phyloP scores from a whole-genome alignment of 1,140 invertebrate species.

The Drosophila nigrodunni region DNA sequence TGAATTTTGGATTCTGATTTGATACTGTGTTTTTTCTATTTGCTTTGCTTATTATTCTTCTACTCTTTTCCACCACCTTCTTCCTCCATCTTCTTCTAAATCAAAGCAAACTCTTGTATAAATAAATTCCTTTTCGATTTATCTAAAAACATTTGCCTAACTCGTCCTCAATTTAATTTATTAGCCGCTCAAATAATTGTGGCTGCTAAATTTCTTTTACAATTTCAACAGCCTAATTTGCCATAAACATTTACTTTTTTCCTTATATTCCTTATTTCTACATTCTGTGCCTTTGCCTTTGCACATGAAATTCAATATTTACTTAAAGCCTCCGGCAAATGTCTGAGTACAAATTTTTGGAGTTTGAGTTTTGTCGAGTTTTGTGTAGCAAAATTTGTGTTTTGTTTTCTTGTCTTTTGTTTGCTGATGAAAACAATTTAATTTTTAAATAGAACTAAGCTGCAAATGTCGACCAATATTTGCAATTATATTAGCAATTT shows the following conservation, averaged over 20 bases:
- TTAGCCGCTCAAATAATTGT: slow-evolving; percentile 25
- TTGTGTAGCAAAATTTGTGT: no score
- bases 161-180: slow-evolving; percentile 34
- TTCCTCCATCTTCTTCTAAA: slow-evolving; percentile 8
- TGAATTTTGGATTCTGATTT: slow-evolving; percentile 15
- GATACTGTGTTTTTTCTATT: slow-evolving; percentile 2
- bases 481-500: no score
- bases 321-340: background rate
- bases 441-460: no score
- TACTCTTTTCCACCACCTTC: background rate
- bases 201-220: slow-evolving; percentile 23
- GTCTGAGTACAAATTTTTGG: no score
- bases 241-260: slow-evolving; percentile 25
- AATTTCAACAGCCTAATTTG: slow-evolving; percentile 42
- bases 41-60: slow-evolving; percentile 35
- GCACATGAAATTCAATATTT: background rate
- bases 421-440: no score
- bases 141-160: slow-evolving; percentile 14
- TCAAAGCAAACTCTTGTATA: slow-evolving; percentile 25
- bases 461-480: no score
- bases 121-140: slow-evolving; percentile 14
- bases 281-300: background rate
- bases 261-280: background rate
- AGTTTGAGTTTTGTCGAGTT: no score
- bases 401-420: no score